Percentiles rank a stretch among this genome's conserved stretches.
Conservation (phyloP, 2,888 invertebrate species). For the Heteromyza rotundicornis region DNA sequence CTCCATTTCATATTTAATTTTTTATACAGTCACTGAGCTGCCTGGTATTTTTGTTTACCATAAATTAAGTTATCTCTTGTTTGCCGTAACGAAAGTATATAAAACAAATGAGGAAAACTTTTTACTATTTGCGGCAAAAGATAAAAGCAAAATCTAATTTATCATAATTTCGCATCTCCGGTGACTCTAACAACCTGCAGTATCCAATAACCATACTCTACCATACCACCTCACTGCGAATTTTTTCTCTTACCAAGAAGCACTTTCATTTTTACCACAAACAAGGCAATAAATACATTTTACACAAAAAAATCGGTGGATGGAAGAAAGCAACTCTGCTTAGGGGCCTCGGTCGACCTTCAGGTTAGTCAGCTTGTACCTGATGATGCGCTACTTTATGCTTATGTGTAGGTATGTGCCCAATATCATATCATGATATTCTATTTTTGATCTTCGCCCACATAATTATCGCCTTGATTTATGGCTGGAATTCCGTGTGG, state of each 20-base stretch:
- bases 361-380: not conserved
- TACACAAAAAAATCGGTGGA: no score
- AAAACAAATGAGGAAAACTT: no score
- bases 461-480: constrained; percentile 56
- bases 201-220: not conserved
- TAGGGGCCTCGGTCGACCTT: not conserved
- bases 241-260: no score
- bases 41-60: no score
- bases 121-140: not conserved
- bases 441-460: constrained; percentile 42
- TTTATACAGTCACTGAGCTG: no score
- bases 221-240: no score
- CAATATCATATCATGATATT: constrained; percentile 19
- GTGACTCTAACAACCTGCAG: constrained; percentile 6
- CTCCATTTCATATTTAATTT: no score
- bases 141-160: constrained; percentile 12
- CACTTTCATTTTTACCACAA: constrained; percentile 1
- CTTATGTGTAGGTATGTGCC: no score
- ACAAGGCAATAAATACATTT: not conserved
- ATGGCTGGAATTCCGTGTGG: constrained; percentile 49
- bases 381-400: no score
- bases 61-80: no score
- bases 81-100: no score
- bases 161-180: constrained; percentile 18
- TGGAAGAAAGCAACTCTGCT: not conserved